Conservation (phyloP, 2,888 invertebrate genomes). For the Cephus rjabovi region DNA sequence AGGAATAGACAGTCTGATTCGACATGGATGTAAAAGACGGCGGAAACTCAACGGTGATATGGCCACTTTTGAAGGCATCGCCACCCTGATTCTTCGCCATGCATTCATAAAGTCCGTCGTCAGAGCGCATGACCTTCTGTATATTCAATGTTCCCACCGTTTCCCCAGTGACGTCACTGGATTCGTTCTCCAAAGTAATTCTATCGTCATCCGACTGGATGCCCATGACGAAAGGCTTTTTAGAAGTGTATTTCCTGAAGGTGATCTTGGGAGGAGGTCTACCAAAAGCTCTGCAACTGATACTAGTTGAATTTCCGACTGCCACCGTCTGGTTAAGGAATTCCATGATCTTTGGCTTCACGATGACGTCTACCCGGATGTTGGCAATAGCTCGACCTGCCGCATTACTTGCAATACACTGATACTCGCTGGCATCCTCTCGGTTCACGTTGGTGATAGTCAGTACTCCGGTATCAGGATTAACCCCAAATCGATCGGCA, state of each 20-base stretch:
- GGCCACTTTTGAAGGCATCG: constrained; percentile 81
- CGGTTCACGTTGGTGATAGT: constrained; percentile 80
- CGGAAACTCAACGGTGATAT: constrained; percentile 84
- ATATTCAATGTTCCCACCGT: constrained; percentile 78
- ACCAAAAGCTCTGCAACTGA: constrained; percentile 84
- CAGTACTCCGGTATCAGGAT: constrained; percentile 77
- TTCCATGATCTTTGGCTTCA: constrained; percentile 85
- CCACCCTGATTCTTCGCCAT: constrained; percentile 85
- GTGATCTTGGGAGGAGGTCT: constrained; percentile 83
- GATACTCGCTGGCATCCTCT: constrained; percentile 84
- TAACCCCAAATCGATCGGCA: constrained; percentile 77
- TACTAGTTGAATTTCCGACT: constrained; percentile 73
- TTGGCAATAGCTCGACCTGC: constrained; percentile 80
- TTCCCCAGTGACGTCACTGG: constrained; percentile 70
- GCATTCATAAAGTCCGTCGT: constrained; percentile 92
- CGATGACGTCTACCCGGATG: constrained; percentile 77
- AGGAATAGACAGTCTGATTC: constrained; percentile 83
- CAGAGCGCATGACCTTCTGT: constrained; percentile 73
- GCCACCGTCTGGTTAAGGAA: constrained; percentile 79
- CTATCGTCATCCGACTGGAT: constrained; percentile 75
- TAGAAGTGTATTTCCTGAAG: constrained; percentile 81
- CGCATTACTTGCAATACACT: constrained; percentile 83
- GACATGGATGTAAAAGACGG: constrained; percentile 82
- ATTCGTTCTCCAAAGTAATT: constrained; percentile 73
- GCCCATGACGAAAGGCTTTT: constrained; percentile 75